Conservation (phyloP, 2,888 invertebrate genomes). For the Chesias legatella region DNA sequence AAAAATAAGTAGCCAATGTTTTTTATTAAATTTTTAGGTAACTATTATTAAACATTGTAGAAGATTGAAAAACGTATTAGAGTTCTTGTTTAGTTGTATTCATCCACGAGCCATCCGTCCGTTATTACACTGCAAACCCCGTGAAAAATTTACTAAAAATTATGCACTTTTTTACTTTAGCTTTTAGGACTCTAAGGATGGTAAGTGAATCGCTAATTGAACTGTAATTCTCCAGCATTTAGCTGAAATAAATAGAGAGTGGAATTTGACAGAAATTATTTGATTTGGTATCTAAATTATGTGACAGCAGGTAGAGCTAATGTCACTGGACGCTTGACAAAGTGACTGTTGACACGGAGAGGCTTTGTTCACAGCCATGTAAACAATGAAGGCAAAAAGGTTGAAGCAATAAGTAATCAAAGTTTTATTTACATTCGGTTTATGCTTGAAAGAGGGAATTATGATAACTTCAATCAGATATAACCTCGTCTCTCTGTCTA, state of each 20-base stretch:
- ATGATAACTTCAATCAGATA: no score
- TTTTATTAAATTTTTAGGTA: no score
- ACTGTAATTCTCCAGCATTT: slow-evolving; percentile 33
- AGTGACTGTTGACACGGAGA: slow-evolving; percentile 76
- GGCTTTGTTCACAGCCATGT: slow-evolving; percentile 68
- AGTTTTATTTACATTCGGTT: slow-evolving; percentile 51
- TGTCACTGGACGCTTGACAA: slow-evolving; percentile 74
- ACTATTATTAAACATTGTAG: no score
- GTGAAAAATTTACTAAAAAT: no score
- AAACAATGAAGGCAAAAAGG: slow-evolving; percentile 67
- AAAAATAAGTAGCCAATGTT: no score
- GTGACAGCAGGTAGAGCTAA: slow-evolving; percentile 70
- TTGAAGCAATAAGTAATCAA: slow-evolving; percentile 58
- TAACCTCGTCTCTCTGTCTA: no score
- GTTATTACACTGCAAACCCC: no score
- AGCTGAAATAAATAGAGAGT: slow-evolving; percentile 43
- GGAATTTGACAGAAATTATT: slow-evolving; percentile 44
- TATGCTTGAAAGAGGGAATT: slow-evolving; percentile 15
- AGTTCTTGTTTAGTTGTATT: no score
- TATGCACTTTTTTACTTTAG: no score
- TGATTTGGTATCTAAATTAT: slow-evolving; percentile 71
- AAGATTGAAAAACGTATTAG: no score
- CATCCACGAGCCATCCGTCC: no score
- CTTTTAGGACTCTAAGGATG: neutral
- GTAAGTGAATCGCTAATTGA: slow-evolving; percentile 13